phyloP scores from a whole-genome alignment of 2,113 vertebrate species.

The Oryzias woworae region DNA sequence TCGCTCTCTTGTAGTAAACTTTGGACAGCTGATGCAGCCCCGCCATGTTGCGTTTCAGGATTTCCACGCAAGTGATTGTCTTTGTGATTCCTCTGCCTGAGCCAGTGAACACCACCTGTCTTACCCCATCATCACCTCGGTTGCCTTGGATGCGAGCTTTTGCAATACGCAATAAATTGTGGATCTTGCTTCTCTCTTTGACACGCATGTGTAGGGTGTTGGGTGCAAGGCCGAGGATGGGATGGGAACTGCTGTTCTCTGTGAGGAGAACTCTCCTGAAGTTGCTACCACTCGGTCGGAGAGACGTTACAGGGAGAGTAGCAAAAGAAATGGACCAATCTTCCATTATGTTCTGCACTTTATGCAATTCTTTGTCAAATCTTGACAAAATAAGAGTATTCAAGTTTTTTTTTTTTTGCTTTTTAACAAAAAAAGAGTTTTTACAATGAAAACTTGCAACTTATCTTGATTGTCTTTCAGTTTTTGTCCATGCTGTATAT shows the following conservation, averaged over 20 bases:
- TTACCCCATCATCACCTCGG: constrained; percentile 37
- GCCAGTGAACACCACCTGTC: constrained; percentile 88
- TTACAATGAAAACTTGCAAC: constrained; percentile 41
- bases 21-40: constrained; percentile 92
- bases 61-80: constrained; percentile 93
- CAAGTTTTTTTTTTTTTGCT: too few species aligned
- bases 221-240: constrained; percentile 78
- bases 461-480: constrained; percentile 33
- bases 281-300: constrained; percentile 74
- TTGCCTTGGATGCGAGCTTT: constrained; percentile 80
- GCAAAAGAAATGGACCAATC: constrained; percentile 11
- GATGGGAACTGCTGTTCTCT: constrained; percentile 76
- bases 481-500: constrained; percentile 14
- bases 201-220: constrained; percentile 88
- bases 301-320: constrained; percentile 8
- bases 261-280: constrained; percentile 82
- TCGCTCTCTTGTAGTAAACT: constrained; percentile 83
- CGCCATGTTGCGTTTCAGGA: constrained; percentile 86
- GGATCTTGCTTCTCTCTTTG: constrained; percentile 93
- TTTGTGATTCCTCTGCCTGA: constrained; percentile 89
- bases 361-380: constrained; percentile 6
- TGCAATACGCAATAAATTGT: constrained; percentile 89
- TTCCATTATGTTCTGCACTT: constrained; percentile 25
- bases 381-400: constrained; percentile 9
- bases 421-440: background rate